Evolutionary conservation across 2,797 vertebrate species (phyloP).

Genomic region (Platalea minor): DNA sequence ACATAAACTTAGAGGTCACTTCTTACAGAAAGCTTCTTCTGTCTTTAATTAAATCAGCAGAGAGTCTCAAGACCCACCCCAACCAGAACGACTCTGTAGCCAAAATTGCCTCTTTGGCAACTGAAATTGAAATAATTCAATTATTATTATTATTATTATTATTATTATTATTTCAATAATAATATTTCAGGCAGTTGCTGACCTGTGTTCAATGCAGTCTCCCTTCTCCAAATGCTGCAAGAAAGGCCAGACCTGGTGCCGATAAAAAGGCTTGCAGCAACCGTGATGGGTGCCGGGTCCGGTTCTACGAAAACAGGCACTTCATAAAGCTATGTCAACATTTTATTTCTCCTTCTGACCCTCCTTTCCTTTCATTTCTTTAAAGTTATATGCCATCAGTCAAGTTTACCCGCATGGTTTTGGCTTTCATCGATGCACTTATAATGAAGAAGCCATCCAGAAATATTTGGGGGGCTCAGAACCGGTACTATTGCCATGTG

Average conservation of each 20-base stretch:
- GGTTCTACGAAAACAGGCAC: not conserved
- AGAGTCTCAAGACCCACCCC: not conserved
- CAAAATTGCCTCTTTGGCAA: not conserved
- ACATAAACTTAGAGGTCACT: not conserved
- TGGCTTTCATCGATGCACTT: not conserved
- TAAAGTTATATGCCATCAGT: not conserved
- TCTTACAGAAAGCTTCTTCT: not conserved
- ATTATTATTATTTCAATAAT: not conserved
- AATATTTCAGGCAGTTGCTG: not conserved
- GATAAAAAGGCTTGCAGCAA: not conserved
- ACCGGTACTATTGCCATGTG: rapidly evolving
- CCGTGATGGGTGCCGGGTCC: rapidly evolving
- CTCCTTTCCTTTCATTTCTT: not conserved
- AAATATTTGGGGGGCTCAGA: not conserved
- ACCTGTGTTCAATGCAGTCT: not conserved
- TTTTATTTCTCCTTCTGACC: not conserved
- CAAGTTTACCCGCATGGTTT: not conserved
- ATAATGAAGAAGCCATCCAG: not conserved
- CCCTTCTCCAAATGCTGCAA: not conserved
- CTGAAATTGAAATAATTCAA: not conserved
- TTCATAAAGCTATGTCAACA: not conserved
- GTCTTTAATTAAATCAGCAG: not conserved
- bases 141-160: not conserved
- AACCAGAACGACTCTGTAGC: not conserved
- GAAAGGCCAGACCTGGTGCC: not conserved